Base-by-base conservation (phyloP, 1,140 invertebrate genomes). In the Leptinotarsa defecta region DNA sequence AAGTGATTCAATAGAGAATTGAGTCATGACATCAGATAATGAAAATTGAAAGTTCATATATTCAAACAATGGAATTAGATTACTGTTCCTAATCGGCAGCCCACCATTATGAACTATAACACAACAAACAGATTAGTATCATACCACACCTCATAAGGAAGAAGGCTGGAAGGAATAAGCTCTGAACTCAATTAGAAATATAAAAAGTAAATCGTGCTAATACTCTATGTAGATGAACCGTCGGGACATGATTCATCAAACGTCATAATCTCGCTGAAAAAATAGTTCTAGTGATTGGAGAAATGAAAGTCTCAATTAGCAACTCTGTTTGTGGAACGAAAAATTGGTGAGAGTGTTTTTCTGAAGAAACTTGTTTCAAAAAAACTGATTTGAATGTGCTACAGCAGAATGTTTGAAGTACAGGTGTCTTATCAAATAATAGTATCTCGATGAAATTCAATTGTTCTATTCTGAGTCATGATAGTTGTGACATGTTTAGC, bases 261-360 rank as follows among this genome's bases (percentile, higher is more conserved):
- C 52, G 52, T 57, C n/a, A 19, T 57, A 57, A n/a, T 5, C 34
- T 43, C 34, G 34, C 17, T 17, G 52, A 57, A 15, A 15, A 57
- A 57, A 57, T 57, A 8, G 15, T 57, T 57, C n/a, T 8, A 57
- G 52, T 15, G n/a, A 57, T 57, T 15, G 52, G 52, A 57, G 52
- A 57, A 57, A 57, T 57, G 52, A 57, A 57, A 17, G 52, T 57
- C 52, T 57, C 52, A 19, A 57, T 43, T 57, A 57, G 52, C 52
- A 57, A 57, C n/a, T 57, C n/a, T 57, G 27, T 34, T 34, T 34
- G 52, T 57, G n/a, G 52, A 19, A 17, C n/a, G 52, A 57, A 19
- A 57, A 57, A 57, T 15, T 17, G 52, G n/a, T 17, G 52, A 57
- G n/a, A 57, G 52, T 57, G n/a, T 57, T 57, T 57, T 19, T 57